phyloP scores from a whole-genome alignment of 2,113 vertebrate genomes.

The Danionella cerebrum region DNA sequence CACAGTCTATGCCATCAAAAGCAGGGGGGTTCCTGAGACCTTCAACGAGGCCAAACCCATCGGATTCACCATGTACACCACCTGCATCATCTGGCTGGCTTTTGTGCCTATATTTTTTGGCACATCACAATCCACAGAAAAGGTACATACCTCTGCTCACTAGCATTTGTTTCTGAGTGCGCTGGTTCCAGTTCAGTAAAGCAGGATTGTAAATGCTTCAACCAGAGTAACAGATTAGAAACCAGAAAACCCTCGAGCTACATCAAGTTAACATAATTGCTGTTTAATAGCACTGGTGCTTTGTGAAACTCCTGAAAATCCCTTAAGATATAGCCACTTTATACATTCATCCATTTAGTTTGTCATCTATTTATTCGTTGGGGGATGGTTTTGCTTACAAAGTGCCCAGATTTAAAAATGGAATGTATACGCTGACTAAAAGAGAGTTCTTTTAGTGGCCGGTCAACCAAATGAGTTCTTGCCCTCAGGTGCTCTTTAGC shows the following conservation, averaged over 20 bases:
- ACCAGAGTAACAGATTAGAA: not conserved
- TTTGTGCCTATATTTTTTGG: slow-evolving; percentile 91
- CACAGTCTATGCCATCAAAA: slow-evolving; percentile 83
- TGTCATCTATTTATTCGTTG: slow-evolving; percentile 37
- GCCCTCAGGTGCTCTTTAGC: slow-evolving; percentile 57
- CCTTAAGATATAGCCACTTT: slow-evolving; percentile 4
- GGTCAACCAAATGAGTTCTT: slow-evolving; percentile 53
- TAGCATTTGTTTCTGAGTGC: too few species aligned
- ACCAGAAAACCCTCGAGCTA: not conserved
- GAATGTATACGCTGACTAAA: slow-evolving; percentile 46
- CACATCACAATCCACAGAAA: slow-evolving; percentile 78
- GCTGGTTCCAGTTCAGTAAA: not conserved
- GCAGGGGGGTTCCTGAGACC: slow-evolving; percentile 79
- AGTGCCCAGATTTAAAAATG: slow-evolving; percentile 43
- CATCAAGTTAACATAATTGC: not conserved
- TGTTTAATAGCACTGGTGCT: not conserved
- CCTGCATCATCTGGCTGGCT: slow-evolving; percentile 84
- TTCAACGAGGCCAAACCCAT: slow-evolving; percentile 92
- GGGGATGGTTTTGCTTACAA: slow-evolving; percentile 43
- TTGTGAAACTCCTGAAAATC: not conserved
- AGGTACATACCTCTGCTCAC: too few species aligned
- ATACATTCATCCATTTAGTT: slow-evolving; percentile 39
- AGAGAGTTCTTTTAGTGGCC: slow-evolving; percentile 50
- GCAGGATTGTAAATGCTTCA: not conserved
- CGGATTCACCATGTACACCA: slow-evolving; percentile 85